Percentiles rank a stretch among this genome's conserved stretches.
phyloP scores from a whole-genome alignment of 2,888 invertebrate species.

The Tryphoninae sp. region DNA sequence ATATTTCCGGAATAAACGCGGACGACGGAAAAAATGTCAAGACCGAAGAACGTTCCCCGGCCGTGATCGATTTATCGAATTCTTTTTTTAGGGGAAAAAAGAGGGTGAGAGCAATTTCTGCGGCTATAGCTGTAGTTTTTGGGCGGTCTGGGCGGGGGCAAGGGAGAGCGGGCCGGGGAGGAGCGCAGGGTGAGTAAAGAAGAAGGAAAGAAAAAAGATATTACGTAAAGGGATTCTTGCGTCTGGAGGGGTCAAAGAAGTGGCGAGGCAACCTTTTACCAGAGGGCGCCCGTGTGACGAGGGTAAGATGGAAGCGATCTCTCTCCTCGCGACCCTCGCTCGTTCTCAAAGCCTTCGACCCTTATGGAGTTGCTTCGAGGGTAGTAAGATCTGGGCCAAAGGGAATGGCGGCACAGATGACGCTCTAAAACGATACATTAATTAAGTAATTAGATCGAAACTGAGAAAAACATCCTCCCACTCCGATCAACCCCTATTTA shows the following conservation, averaged over 20 bases:
- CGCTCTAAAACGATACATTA: not conserved
- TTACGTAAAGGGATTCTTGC: conserved; percentile 1
- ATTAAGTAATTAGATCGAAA: too few relatives aligned
- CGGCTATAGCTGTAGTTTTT: conserved; percentile 8
- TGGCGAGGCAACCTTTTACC: conserved; percentile 9
- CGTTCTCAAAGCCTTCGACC: not conserved
- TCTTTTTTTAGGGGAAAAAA: not conserved
- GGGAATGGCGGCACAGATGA: not conserved
- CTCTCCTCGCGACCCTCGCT: not conserved
- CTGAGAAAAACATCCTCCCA: too few relatives aligned
- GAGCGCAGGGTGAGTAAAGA: not conserved
- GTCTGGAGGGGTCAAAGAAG: conserved; percentile 1
- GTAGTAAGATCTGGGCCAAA: not conserved
- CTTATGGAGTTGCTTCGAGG: not conserved
- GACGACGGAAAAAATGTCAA: not conserved
- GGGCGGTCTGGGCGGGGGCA: not conserved
- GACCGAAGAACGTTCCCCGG: not conserved
- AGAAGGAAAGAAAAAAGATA: conserved; percentile 22
- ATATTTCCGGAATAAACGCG: not conserved
- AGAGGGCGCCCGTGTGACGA: conserved; percentile 4
- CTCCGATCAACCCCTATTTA: too few relatives aligned
- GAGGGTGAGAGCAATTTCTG: not conserved
- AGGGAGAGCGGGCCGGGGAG: conserved; percentile 13
- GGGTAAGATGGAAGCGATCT: conserved; percentile 1
- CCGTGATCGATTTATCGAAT: conserved; percentile 1